phyloP scores from a whole-genome alignment of 2,888 invertebrate genomes.

The Caenorhabditis virilis region DNA sequence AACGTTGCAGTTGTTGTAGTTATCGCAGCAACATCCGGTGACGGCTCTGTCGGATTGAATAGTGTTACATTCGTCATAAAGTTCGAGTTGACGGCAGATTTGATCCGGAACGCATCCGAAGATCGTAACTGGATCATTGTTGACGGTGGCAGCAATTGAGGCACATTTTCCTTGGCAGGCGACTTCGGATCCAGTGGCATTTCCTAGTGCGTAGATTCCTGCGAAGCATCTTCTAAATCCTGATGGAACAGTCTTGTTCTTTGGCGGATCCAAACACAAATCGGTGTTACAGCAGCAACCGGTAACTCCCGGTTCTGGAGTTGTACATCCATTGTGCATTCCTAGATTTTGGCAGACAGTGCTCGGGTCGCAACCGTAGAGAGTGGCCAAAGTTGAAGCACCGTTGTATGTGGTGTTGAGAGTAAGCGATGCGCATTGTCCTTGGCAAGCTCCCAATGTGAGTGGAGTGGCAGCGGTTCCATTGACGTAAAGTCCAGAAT shows the following conservation, averaged over 20 bases:
- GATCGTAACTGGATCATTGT: conserved; percentile 21
- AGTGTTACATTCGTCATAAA: conserved; percentile 43
- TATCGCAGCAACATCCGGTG: conserved; percentile 49
- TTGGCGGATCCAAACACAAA: conserved; percentile 45
- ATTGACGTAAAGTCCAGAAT: conserved; percentile 46
- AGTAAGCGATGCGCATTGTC: conserved; percentile 41
- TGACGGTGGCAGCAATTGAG: conserved; percentile 28
- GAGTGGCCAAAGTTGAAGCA: conserved; percentile 16
- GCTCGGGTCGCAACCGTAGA: conserved; percentile 49
- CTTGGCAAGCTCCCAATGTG: conserved; percentile 37
- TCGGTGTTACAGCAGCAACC: conserved; percentile 51
- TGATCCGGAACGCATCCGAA: conserved; percentile 44
- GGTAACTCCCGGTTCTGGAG: conserved; percentile 38
- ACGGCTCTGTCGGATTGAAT: conserved; percentile 23
- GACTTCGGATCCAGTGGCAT: conserved; percentile 38
- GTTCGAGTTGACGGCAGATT: conserved; percentile 37
- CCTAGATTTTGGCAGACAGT: conserved; percentile 39
- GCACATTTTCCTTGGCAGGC: conserved; percentile 45
- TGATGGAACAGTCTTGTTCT: conserved; percentile 39
- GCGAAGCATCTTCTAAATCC: conserved; percentile 36
- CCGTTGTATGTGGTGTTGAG: conserved; percentile 32
- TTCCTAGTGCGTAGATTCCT: conserved; percentile 40
- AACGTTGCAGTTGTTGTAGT: conserved; percentile 47
- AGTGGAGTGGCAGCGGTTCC: conserved; percentile 28
- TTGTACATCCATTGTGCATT: conserved; percentile 33